Evolutionary conservation across 2,888 invertebrate genomes (phyloP).

Genomic region (Candidula unifasciata): DNA sequence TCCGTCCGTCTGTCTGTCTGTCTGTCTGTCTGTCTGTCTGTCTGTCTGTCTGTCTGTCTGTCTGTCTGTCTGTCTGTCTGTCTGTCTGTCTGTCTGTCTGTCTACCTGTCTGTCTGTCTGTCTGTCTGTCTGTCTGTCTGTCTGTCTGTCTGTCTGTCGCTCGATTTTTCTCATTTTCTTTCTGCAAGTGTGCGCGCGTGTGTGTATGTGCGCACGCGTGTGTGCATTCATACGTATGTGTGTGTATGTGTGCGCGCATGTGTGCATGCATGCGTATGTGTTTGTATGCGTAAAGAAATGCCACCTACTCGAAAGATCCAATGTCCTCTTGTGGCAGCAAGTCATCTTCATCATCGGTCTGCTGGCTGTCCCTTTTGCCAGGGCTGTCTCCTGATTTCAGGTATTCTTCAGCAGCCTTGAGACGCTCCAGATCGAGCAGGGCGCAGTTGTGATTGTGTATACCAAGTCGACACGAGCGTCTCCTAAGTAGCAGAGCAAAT

Average conservation of each 20-base stretch:
- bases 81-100: no score
- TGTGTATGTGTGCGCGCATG: background rate
- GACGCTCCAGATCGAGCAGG: background rate
- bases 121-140: no score
- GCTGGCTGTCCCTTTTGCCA: background rate
- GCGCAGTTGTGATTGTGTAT: constrained; percentile 1
- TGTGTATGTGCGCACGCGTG: background rate
- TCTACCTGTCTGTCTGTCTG: no score
- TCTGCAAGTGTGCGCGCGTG: no score
- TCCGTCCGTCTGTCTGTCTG: no score
- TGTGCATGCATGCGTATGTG: background rate
- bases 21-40: no score
- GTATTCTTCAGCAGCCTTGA: background rate
- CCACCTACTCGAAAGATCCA: background rate
- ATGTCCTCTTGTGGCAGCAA: background rate
- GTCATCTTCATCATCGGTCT: background rate
- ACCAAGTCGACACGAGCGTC: background rate
- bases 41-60: no score
- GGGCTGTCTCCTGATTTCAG: background rate
- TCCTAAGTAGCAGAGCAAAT: background rate
- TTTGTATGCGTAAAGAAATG: background rate
- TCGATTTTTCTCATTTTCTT: no score
- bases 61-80: no score
- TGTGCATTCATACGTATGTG: background rate
- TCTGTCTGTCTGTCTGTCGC: no score